These are phyloP conservation scores for Acipenser ruthenus DNA, from an alignment of 2,797 vertebrate species.

Conservation along the genomic window DNA sequence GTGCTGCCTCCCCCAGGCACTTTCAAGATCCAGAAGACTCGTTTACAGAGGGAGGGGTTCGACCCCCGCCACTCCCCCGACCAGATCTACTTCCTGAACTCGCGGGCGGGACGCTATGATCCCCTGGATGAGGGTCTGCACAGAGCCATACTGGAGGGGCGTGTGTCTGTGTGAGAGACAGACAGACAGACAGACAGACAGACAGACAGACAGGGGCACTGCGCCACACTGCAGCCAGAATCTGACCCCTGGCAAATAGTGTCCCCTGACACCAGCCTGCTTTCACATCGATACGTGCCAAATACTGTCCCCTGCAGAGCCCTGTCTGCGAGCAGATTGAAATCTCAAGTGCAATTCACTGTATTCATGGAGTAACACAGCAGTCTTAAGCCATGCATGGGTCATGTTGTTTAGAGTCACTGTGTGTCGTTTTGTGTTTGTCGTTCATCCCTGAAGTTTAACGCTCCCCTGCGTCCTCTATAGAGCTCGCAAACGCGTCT, in stretches of 20 bases:
- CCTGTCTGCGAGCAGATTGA: no score
- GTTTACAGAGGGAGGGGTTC: slow-evolving; percentile 68
- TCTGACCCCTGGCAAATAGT: no score
- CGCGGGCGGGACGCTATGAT: slow-evolving; percentile 57
- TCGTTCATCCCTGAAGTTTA: no score
- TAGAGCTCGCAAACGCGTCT: no score
- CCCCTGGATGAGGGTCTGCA: slow-evolving; percentile 56
- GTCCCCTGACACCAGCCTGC: neutral
- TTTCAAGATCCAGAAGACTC: slow-evolving; percentile 80
- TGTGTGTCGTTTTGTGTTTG: no score
- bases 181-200: neutral
- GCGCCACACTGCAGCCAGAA: neutral
- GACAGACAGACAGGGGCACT: neutral
- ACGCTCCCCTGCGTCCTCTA: no score
- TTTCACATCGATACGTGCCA: neutral
- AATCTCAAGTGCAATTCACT: no score
- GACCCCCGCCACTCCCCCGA: slow-evolving; percentile 57
- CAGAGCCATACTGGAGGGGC: slow-evolving; percentile 51
- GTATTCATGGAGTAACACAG: no score
- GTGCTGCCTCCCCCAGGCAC: slow-evolving; percentile 53
- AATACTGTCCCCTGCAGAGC: no score
- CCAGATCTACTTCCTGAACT: slow-evolving; percentile 69
- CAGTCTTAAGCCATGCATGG: no score
- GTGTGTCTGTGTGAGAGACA: slow-evolving; percentile 59
- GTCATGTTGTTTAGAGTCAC: no score